These are phyloP conservation scores for Phaonia tiefii DNA, from an alignment of 2,888 invertebrate genomes.

Conservation along the genomic window DNA sequence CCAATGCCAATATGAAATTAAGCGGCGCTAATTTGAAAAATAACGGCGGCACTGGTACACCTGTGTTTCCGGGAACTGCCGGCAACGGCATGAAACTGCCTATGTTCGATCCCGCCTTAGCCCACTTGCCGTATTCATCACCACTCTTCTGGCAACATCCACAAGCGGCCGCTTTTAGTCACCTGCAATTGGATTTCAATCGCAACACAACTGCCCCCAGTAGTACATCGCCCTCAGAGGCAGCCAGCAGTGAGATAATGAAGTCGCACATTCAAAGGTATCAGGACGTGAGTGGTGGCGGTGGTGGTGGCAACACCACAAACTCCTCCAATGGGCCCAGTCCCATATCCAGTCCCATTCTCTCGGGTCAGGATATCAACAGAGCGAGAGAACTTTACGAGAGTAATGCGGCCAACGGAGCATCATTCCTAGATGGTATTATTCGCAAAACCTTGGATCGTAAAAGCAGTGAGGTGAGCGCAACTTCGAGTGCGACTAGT, in stretches of 20 bases:
- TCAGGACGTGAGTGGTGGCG: conserved; percentile 84
- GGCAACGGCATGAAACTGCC: conserved; percentile 89
- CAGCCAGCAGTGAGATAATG: conserved; percentile 85
- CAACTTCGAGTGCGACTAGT: conserved; percentile 62
- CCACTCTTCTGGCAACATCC: conserved; percentile 90
- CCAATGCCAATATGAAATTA: conserved; percentile 79
- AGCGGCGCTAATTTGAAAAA: conserved; percentile 77
- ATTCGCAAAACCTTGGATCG: conserved; percentile 90
- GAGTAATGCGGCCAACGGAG: conserved; percentile 85
- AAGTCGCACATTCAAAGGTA: conserved; percentile 90
- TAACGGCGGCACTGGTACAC: conserved; percentile 76
- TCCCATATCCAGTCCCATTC: conserved; percentile 73
- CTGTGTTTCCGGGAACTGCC: conserved; percentile 82
- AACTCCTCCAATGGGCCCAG: conserved; percentile 69
- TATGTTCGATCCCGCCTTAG: conserved; percentile 83
- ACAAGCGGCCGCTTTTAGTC: conserved; percentile 80
- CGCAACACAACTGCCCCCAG: conserved; percentile 68
- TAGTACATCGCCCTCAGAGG: conserved; percentile 53
- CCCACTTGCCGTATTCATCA: conserved; percentile 84
- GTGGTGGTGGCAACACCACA: conserved; percentile 60
- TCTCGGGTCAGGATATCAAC: conserved; percentile 70
- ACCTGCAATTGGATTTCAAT: conserved; percentile 79
- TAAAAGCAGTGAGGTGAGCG: conserved; percentile 80
- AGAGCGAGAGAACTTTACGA: conserved; percentile 85
- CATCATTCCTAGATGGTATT: conserved; percentile 88